Evolutionary conservation across 2,888 invertebrate genomes (phyloP).

Genomic region (Heliothis peltigera): DNA sequence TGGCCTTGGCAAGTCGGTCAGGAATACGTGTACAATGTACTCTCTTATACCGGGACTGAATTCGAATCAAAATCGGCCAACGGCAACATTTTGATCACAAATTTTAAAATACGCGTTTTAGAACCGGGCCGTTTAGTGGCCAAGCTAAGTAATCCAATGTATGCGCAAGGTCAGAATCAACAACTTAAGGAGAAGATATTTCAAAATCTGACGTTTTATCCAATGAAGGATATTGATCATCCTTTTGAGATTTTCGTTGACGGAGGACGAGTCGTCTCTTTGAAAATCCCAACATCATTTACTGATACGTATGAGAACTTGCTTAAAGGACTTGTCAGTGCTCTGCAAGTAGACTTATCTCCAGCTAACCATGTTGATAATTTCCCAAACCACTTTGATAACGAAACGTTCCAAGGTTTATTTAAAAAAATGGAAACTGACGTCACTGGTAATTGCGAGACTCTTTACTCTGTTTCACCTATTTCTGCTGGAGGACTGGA

Average conservation of each 20-base stretch:
- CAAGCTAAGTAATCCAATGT: conserved; percentile 84
- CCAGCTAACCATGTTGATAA: conserved; percentile 87
- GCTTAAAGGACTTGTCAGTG: conserved; percentile 91
- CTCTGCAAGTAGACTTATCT: conserved; percentile 92
- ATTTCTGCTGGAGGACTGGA: conserved; percentile 88
- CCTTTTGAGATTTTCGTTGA: conserved; percentile 91
- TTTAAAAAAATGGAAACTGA: conserved; percentile 93
- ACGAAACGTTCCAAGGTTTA: conserved; percentile 85
- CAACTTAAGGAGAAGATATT: conserved; percentile 76
- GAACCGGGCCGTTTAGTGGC: conserved; percentile 85
- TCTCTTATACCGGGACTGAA: conserved; percentile 89
- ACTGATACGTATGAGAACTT: conserved; percentile 92
- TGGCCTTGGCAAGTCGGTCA: conserved; percentile 90
- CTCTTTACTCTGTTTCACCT: conserved; percentile 91
- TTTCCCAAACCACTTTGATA: conserved; percentile 82
- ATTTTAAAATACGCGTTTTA: conserved; percentile 88
- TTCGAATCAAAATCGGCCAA: conserved; percentile 86
- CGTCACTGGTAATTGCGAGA: conserved; percentile 92
- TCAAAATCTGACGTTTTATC: conserved; percentile 84
- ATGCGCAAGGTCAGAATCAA: conserved; percentile 87
- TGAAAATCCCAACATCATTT: conserved; percentile 88
- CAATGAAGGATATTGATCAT: conserved; percentile 86
- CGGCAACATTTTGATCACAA: conserved; percentile 86
- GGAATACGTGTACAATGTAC: conserved; percentile 90
- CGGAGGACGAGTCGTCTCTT: conserved; percentile 90